Conservation (phyloP, 2,888 invertebrate genomes). For the Lutraria lutraria region DNA sequence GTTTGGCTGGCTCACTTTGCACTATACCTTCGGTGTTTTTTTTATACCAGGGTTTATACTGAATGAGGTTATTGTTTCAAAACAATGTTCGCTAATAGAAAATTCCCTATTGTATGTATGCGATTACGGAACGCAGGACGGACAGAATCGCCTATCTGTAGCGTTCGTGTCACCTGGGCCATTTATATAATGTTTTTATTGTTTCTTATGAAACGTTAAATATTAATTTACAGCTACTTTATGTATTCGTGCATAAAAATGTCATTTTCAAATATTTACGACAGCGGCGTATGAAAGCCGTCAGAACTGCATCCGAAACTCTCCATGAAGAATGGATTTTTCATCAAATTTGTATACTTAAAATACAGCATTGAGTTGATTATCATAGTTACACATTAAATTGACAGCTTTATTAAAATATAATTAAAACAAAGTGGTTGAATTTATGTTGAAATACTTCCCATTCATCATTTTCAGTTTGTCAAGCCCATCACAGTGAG, state of each 20-base stretch:
- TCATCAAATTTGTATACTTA: constrained; percentile 17
- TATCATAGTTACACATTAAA: constrained; percentile 51
- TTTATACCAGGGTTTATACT: background rate
- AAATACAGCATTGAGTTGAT: constrained; percentile 48
- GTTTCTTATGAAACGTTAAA: constrained; percentile 64
- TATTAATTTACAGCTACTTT: constrained; percentile 67
- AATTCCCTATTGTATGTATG: background rate
- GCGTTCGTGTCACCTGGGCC: constrained; percentile 32
- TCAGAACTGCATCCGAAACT: constrained; percentile 42
- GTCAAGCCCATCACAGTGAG: constrained; percentile 12
- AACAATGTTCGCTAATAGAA: background rate
- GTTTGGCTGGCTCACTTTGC: no score
- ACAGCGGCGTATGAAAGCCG: constrained; percentile 49
- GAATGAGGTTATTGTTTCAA: background rate
- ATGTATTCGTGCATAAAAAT: constrained; percentile 58
- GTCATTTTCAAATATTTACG: constrained; percentile 45
- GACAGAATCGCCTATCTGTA: background rate
- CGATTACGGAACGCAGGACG: background rate
- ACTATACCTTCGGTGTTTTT: no score
- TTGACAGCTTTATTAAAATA: constrained; percentile 64
- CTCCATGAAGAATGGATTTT: constrained; percentile 39
- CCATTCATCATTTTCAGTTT: constrained; percentile 34
- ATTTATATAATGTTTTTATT: constrained; percentile 67
- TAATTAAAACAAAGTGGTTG: constrained; percentile 63
- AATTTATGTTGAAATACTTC: constrained; percentile 44